These are phyloP conservation scores for Meriones psammophilus DNA, from an alignment of 2,797 vertebrate genomes.

Conservation along the genomic window DNA sequence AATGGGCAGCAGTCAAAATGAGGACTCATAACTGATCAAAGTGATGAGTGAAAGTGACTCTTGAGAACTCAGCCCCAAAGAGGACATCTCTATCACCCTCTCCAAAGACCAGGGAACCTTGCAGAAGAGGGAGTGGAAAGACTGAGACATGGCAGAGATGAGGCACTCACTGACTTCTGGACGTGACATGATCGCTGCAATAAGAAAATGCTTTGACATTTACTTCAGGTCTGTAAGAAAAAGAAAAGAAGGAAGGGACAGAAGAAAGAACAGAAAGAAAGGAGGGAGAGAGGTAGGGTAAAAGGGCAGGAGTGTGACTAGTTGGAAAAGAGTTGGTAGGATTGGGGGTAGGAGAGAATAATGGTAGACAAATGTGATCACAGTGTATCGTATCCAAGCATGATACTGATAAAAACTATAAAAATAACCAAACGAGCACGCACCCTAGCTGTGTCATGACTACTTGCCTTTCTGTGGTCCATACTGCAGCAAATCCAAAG, in stretches of 20 bases:
- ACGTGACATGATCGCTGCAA: not conserved
- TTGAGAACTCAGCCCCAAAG: not conserved
- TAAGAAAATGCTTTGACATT: not conserved
- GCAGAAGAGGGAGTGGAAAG: not conserved
- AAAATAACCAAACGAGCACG: not conserved
- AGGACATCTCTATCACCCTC: not conserved
- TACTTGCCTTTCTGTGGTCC: not conserved
- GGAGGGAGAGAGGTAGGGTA: too few species aligned
- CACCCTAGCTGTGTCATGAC: not conserved
- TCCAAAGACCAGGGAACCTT: not conserved
- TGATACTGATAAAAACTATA: not conserved
- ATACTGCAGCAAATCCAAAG: not conserved
- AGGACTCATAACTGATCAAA: not conserved
- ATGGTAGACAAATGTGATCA: too few species aligned
- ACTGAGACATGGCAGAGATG: not conserved
- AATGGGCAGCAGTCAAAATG: not conserved
- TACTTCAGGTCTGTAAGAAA: not conserved
- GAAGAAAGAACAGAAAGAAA: fast-evolving
- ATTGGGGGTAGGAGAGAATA: too few species aligned
- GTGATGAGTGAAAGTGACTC: not conserved
- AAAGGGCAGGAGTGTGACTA: too few species aligned
- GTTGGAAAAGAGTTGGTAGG: not conserved
- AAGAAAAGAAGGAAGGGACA: fast-evolving
- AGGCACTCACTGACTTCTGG: not conserved
- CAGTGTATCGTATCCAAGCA: not conserved